Evolutionary conservation across 2,888 invertebrate species (phyloP), one percentile per base, ranked within the genome.

Genomic region (Volucella inflata): DNA sequence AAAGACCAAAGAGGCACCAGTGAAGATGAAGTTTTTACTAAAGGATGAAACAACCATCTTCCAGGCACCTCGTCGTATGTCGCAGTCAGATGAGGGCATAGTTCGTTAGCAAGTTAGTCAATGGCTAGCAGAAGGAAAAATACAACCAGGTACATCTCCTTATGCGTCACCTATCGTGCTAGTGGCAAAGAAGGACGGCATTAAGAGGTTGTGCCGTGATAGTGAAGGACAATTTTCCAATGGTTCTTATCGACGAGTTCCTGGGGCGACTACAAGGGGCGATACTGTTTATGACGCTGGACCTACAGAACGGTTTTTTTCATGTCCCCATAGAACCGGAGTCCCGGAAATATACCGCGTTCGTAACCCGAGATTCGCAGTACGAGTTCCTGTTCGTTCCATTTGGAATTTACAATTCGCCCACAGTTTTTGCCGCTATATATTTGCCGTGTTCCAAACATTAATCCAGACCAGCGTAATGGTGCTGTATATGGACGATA

Each of bases 301-400:
- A 76, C n/a, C 11, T 76, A 38, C 51, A 42, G 12, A 51, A 68
- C 12, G 70, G 53, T 2, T 71, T 76, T 44, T 76, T 76, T 53
- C 76, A 76, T 57, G 71, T 40, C 1, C 57, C 76, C 12, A n/a
- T 64, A n/a, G 55, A 21, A 2, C 21, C 21, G 21, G 21, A 21
- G 21, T 81, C 65, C 2, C 42, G 70, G 4, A 84, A 84, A 87
- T 91, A 90, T 71, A 91, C 91, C 1, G 76, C 91, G 0, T 92
- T 92, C 87, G 90, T 91, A 2, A 90, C 89, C 10, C 90, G 87
- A 10, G 87, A 88, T 84, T 90, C 90, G 16, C 92, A 90, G 53
- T 92, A 88, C 87, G 91, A 92, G 87, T 91, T 91, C 81, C 57
- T 89, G 16, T 89, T 87, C 81, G 89, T 88, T 21, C 90, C 90